Percentiles rank a stretch among this genome's conserved stretches.
Conservation (phyloP, 2,113 vertebrate genomes). For the Tyrannus savana region DNA sequence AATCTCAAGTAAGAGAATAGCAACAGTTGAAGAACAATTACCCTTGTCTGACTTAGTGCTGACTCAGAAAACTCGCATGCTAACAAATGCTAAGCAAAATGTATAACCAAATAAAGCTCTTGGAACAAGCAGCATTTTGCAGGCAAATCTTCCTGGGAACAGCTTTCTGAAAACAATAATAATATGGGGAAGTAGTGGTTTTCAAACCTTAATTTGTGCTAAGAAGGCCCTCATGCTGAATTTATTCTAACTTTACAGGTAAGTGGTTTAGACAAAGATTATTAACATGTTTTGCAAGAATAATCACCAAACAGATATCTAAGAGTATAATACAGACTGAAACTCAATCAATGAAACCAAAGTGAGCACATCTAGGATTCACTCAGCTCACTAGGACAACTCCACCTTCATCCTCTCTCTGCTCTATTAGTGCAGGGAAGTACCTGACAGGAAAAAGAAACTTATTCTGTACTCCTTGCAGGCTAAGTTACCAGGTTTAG, state of each 20-base stretch:
- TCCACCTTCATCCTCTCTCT: background rate
- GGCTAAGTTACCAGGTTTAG: background rate
- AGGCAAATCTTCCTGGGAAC: conserved; percentile 29
- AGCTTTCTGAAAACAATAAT: conserved; percentile 48
- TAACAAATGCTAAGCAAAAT: conserved; percentile 44
- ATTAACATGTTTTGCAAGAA: background rate
- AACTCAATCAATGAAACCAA: background rate
- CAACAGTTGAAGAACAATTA: conserved; percentile 29
- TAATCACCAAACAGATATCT: background rate
- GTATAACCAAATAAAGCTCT: conserved; percentile 53
- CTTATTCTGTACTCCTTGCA: background rate
- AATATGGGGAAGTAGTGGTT: background rate
- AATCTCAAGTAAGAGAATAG: background rate
- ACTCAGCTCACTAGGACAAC: background rate
- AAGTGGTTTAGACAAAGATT: background rate
- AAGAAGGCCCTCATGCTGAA: background rate
- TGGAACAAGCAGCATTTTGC: conserved; percentile 26
- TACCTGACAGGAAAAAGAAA: background rate
- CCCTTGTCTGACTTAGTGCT: conserved; percentile 4
- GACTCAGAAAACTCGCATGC: background rate
- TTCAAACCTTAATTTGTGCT: background rate
- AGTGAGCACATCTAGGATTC: background rate
- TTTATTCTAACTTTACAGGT: background rate
- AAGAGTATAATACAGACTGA: background rate
- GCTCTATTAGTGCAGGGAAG: background rate